phyloP scores from a whole-genome alignment of 2,888 invertebrate species.

The Caenorhabditis sp. region DNA sequence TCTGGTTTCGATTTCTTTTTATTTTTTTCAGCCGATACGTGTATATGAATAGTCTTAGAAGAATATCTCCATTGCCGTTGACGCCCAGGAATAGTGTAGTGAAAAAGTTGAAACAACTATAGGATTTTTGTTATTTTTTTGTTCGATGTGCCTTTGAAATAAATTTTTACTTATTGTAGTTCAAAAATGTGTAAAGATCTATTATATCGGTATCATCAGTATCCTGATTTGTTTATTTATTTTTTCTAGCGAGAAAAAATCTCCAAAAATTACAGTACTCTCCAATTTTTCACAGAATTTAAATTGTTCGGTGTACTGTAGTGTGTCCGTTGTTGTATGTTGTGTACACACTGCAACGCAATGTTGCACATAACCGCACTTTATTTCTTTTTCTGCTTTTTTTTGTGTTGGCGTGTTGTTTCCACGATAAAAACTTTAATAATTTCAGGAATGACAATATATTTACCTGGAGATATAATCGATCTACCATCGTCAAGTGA shows the following conservation, averaged over 20 bases:
- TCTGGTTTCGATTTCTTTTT: conserved; percentile 92
- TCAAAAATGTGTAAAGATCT: too few species aligned
- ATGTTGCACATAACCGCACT: neutral
- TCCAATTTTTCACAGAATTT: too few species aligned
- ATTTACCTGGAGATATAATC: conserved; percentile 37
- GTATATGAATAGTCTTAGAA: conserved; percentile 53
- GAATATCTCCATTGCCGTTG: conserved; percentile 45
- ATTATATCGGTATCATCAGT: too few species aligned
- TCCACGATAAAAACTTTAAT: neutral
- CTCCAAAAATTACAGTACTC: too few species aligned
- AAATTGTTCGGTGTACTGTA: too few species aligned
- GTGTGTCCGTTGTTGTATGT: too few species aligned
- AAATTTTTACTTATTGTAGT: too few species aligned
- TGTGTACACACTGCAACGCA: neutral
- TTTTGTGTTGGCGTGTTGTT: too few species aligned
- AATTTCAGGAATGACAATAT: conserved; percentile 18
- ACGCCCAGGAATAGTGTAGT: conserved; percentile 15
- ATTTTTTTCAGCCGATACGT: conserved; percentile 73
- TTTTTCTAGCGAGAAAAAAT: too few species aligned
- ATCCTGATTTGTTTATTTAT: too few species aligned
- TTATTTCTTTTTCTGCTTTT: neutral
- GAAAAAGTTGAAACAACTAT: neutral
- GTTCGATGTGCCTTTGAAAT: too few species aligned
- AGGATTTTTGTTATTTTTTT: neutral
- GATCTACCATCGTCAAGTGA: conserved; percentile 34